A percentile compares a stretch with the other conserved stretches of the same genome.
phyloP scores from a whole-genome alignment of 2,888 invertebrate genomes.

The Drosophila subsilvestris region DNA sequence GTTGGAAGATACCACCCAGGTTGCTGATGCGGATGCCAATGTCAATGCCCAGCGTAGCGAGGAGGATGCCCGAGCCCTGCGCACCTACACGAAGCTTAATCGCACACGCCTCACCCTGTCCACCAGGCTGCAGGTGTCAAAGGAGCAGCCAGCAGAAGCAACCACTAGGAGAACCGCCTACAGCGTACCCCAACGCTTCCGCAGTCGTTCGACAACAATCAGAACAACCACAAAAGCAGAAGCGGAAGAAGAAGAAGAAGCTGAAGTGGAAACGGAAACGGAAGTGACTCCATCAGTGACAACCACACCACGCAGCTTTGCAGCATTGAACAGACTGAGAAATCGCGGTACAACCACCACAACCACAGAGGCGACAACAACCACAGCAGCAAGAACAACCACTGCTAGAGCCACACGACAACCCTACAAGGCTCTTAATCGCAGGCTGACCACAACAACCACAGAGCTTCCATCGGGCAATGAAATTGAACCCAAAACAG shows the following conservation, averaged over 20 bases:
- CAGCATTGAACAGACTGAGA: conserved; percentile 43
- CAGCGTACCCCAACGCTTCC: conserved; percentile 37
- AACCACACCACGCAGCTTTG: conserved; percentile 46
- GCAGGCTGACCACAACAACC: conserved; percentile 8
- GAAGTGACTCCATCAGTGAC: background rate
- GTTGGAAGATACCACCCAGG: conserved; percentile 17
- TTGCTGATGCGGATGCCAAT: background rate
- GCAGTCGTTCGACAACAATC: conserved; percentile 32
- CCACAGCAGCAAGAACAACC: background rate
- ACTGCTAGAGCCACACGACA: conserved; percentile 7
- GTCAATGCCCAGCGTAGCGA: background rate
- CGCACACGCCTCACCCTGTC: conserved; percentile 36
- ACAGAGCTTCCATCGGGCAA: background rate
- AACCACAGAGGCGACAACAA: background rate
- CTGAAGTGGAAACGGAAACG: background rate
- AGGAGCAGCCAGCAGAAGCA: conserved; percentile 10
- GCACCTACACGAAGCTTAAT: conserved; percentile 48
- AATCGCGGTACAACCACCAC: conserved; percentile 12
- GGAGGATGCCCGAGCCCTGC: conserved; percentile 48
- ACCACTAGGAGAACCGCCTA: conserved; percentile 28
- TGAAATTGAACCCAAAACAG: background rate
- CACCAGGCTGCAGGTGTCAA: conserved; percentile 3
- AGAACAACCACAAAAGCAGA: conserved; percentile 4
- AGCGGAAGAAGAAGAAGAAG: conserved; percentile 1
- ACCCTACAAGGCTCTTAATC: conserved; percentile 32